Conservation (phyloP, 2,888 invertebrate species). For the Halictus quadricinctus region DNA sequence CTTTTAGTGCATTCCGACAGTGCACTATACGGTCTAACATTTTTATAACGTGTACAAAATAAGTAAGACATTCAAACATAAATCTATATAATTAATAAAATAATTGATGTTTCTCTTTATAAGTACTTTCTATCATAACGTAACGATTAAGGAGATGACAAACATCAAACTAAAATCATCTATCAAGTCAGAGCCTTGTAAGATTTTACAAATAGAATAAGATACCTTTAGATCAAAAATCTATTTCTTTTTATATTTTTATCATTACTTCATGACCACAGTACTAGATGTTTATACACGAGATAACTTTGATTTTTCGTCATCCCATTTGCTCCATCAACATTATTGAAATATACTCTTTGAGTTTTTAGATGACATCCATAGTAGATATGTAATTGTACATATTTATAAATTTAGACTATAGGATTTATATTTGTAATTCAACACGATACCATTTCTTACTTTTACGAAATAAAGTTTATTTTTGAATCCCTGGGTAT, state of each 20-base stretch:
- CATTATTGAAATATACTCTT: conserved; percentile 68
- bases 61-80: conserved; percentile 30
- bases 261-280: conserved; percentile 23
- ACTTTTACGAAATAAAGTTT: conserved; percentile 80
- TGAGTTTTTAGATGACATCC: conserved; percentile 71
- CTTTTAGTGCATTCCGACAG: background rate
- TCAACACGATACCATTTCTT: conserved; percentile 78
- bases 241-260: conserved; percentile 19
- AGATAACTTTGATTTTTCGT: conserved; percentile 46
- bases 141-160: conserved; percentile 42
- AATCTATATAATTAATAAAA: conserved; percentile 46
- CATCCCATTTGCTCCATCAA: conserved; percentile 76
- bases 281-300: conserved; percentile 38
- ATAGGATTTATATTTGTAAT: conserved; percentile 80
- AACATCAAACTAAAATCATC: conserved; percentile 42
- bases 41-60: conserved; percentile 58
- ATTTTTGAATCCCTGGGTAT: conserved; percentile 76
- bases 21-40: conserved; percentile 50
- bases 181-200: conserved; percentile 44
- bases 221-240: conserved; percentile 24
- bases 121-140: conserved; percentile 58
- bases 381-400: conserved; percentile 78
- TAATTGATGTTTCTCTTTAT: conserved; percentile 53
- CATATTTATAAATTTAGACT: conserved; percentile 80
- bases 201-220: conserved; percentile 50